Percentiles rank a stretch among this genome's conserved stretches.
Evolutionary conservation across 2,113 vertebrate genomes (phyloP).

Genomic region (Piprites chloris): DNA sequence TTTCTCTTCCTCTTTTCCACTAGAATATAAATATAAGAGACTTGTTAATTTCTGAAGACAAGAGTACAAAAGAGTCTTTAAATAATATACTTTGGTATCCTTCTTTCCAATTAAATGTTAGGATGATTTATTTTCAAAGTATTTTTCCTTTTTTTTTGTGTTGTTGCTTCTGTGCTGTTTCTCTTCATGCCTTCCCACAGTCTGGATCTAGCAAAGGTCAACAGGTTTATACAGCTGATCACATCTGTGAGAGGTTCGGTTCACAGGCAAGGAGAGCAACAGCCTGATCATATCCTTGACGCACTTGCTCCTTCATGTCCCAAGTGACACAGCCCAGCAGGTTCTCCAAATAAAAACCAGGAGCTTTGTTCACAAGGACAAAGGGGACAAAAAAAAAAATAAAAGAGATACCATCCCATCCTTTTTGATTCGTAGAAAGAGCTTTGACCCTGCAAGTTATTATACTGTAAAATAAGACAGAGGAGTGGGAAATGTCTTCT

Average conservation of each 20-base stretch:
- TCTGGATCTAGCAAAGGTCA: not conserved
- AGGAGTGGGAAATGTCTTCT: not conserved
- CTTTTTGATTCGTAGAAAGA: not conserved
- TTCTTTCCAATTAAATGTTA: not conserved
- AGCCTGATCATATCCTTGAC: not conserved
- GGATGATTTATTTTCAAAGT: not conserved
- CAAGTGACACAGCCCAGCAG: not conserved
- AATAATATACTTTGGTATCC: not conserved
- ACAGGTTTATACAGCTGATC: conserved; percentile 6
- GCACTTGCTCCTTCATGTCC: not conserved
- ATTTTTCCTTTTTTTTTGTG: not conserved
- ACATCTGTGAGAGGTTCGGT: not conserved
- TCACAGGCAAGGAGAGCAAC: not conserved
- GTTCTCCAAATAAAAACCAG: not conserved
- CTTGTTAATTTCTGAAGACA: not conserved
- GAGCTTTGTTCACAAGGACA: not conserved
- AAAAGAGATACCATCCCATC: not conserved
- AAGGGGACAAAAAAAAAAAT: not conserved
- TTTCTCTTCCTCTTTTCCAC: not conserved
- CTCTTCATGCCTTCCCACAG: not conserved
- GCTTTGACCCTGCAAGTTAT: not conserved
- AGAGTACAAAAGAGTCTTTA: not conserved
- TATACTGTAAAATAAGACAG: not conserved
- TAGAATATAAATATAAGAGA: not conserved
- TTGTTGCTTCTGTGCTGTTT: conserved; percentile 1